Conservation (phyloP, 2,888 invertebrate species). For the Sminthurinus aureus region DNA sequence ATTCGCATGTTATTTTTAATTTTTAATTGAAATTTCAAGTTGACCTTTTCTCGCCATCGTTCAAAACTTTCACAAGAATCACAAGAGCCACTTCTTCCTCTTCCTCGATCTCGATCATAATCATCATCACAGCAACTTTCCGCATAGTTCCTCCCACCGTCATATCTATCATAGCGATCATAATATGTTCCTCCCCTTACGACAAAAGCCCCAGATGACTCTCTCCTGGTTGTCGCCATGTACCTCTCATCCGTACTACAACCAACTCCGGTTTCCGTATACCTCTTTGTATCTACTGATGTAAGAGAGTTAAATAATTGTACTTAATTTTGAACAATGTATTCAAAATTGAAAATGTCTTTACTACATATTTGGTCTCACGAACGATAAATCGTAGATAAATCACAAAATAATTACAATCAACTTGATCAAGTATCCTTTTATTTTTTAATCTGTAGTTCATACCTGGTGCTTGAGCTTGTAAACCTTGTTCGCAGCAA, state of each 20-base stretch:
- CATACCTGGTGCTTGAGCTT: neutral
- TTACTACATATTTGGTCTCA: too few species aligned
- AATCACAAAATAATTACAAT: neutral
- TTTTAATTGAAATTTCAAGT: too few species aligned
- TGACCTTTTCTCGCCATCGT: neutral
- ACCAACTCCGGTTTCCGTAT: neutral
- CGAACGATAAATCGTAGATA: too few species aligned
- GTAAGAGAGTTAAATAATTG: neutral
- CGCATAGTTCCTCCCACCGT: neutral
- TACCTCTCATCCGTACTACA: conserved; percentile 1
- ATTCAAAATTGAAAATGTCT: too few species aligned
- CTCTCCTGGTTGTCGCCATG: neutral
- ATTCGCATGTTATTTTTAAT: too few species aligned
- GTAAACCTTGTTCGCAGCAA: neutral
- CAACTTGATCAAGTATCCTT: neutral
- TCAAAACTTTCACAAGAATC: conserved; percentile 3
- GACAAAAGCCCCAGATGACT: neutral
- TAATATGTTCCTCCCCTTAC: neutral
- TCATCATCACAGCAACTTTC: neutral
- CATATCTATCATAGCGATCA: neutral
- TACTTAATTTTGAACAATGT: too few species aligned
- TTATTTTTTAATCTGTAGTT: too few species aligned
- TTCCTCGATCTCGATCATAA: neutral
- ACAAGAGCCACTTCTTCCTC: conserved; percentile 1
- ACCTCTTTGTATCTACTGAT: neutral